A percentile compares a stretch with the other conserved stretches of the same genome.
These are phyloP conservation scores for Pyxicephalus adspersus DNA, from an alignment of 2,113 vertebrate species.

Conservation along the genomic window DNA sequence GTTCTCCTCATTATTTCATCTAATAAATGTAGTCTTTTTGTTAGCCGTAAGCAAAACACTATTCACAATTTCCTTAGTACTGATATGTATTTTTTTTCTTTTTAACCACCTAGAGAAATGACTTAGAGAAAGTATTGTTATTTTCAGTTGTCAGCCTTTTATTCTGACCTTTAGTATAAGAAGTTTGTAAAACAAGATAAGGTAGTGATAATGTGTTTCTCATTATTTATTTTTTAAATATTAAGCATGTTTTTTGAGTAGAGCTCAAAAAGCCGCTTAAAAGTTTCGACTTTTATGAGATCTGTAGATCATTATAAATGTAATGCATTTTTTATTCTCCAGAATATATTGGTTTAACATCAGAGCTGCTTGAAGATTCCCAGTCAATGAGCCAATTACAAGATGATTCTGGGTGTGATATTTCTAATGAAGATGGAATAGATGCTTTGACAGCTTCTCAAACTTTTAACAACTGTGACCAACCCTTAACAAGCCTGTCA, in stretches of 20 bases:
- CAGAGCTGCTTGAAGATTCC: slow-evolving; percentile 57
- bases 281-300: too few species aligned
- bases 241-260: too few species aligned
- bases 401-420: slow-evolving; percentile 75
- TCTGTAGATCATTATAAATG: neutral
- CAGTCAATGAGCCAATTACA: slow-evolving; percentile 59
- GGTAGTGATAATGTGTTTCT: too few species aligned
- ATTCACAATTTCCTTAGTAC: too few species aligned
- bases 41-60: neutral
- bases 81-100: too few species aligned
- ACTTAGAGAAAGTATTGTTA: too few species aligned
- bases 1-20: neutral
- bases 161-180: too few species aligned
- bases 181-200: too few species aligned
- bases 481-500: neutral
- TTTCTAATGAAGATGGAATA: slow-evolving; percentile 65
- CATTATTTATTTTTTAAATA: too few species aligned
- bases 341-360: slow-evolving; percentile 50
- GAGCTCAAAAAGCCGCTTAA: too few species aligned
- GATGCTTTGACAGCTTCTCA: slow-evolving; percentile 66
- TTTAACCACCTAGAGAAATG: too few species aligned
- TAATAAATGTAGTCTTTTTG: slow-evolving; percentile 5
- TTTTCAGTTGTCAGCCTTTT: too few species aligned
- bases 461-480: slow-evolving; percentile 55
- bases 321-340: slow-evolving; percentile 61